A percentile compares a stretch with the other conserved stretches of the same genome.
Evolutionary conservation across 1,140 invertebrate genomes (phyloP).

Genomic region (Achroia grisella): DNA sequence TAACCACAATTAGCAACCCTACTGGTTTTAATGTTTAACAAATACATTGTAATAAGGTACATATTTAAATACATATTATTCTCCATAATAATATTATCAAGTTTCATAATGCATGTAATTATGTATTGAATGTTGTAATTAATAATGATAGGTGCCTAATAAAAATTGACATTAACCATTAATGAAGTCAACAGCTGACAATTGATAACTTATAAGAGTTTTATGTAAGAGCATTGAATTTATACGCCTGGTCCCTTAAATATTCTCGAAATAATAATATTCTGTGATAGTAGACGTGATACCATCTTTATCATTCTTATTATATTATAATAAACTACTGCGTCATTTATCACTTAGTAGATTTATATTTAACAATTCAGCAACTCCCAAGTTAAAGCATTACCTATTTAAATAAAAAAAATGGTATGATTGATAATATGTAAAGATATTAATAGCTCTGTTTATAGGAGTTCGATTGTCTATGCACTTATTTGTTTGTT

Average conservation of each 20-base stretch:
- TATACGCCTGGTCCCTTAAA: conserved; percentile 32
- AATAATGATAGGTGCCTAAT: conserved; percentile 13
- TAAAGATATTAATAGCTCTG: no score
- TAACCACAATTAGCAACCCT: conserved; percentile 3
- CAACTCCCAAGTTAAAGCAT: no score
- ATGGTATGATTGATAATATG: no score
- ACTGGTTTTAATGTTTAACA: not conserved
- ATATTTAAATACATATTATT: no score
- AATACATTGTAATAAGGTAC: not conserved
- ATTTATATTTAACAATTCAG: conserved; percentile 4
- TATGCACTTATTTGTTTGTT: no score
- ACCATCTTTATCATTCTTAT: conserved; percentile 61
- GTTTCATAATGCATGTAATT: no score
- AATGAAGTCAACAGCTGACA: conserved; percentile 8
- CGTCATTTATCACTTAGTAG: conserved; percentile 42
- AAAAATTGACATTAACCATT: conserved; percentile 10
- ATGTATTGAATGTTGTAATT: conserved; percentile 3
- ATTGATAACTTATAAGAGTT: conserved; percentile 15
- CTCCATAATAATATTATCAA: no score
- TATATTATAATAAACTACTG: conserved; percentile 28
- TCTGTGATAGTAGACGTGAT: conserved; percentile 72
- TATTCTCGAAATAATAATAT: conserved; percentile 62
- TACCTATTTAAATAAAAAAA: no score
- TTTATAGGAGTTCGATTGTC: no score
- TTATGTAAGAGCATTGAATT: conserved; percentile 40